These are phyloP conservation scores for Sarcophaga subvicina DNA, from an alignment of 2,888 invertebrate species.

Conservation along the genomic window DNA sequence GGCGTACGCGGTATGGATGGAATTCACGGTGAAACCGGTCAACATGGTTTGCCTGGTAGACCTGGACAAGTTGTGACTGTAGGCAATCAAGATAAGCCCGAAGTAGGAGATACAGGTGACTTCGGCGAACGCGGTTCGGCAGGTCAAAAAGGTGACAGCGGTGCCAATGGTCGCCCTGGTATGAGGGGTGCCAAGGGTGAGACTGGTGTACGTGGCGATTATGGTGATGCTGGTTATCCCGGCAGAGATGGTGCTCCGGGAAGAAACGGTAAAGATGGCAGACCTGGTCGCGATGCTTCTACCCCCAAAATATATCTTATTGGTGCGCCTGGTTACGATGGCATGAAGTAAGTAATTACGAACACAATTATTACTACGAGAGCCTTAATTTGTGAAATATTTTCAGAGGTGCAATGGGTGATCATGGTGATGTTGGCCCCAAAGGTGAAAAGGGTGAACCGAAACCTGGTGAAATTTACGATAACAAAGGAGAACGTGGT, in stretches of 20 bases:
- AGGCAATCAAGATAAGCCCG: slow-evolving; percentile 73
- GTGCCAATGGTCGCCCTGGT: slow-evolving; percentile 77
- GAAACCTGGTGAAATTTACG: slow-evolving; percentile 82
- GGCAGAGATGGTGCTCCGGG: slow-evolving; percentile 82
- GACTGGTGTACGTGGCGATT: slow-evolving; percentile 77
- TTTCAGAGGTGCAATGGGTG: slow-evolving; percentile 83
- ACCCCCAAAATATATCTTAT: slow-evolving; percentile 75
- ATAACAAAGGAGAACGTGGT: slow-evolving; percentile 82
- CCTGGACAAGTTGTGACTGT: slow-evolving; percentile 74
- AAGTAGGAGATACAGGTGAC: slow-evolving; percentile 76
- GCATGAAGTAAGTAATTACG: slow-evolving; percentile 75
- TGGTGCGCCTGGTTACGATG: slow-evolving; percentile 77
- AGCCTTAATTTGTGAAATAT: background rate
- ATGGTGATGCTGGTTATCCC: slow-evolving; percentile 78
- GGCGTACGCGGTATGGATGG: slow-evolving; percentile 85
- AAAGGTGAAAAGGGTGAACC: slow-evolving; percentile 85
- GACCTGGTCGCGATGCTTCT: slow-evolving; percentile 82
- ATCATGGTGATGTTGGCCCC: slow-evolving; percentile 76
- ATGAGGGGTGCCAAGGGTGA: slow-evolving; percentile 78
- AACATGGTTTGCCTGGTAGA: slow-evolving; percentile 80
- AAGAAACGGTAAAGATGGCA: slow-evolving; percentile 83
- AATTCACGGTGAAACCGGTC: slow-evolving; percentile 79
- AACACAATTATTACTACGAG: background rate
- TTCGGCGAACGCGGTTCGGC: slow-evolving; percentile 80
- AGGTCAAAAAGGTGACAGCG: slow-evolving; percentile 77